Percentiles rank a stretch among this genome's conserved stretches.
phyloP scores from a whole-genome alignment of 2,113 vertebrate genomes.

The Pitta sordida region DNA sequence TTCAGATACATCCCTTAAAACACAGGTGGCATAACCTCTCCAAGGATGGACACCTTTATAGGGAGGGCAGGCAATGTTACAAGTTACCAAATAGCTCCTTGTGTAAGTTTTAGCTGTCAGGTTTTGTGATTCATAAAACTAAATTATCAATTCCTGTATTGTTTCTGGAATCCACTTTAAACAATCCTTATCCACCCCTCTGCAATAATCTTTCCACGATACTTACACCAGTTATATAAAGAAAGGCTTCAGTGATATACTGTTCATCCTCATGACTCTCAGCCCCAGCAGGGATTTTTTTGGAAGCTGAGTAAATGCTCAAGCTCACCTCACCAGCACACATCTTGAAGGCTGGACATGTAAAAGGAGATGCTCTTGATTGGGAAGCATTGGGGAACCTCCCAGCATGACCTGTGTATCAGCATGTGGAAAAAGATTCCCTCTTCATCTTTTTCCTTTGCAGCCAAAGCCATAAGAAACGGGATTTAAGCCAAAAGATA shows the following conservation, averaged over 20 bases:
- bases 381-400: not conserved
- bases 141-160: not conserved
- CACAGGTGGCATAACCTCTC: not conserved
- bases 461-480: not conserved
- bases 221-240: not conserved
- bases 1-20: not conserved
- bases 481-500: not conserved
- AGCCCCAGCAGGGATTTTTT: not conserved
- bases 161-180: not conserved
- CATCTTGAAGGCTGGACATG: not conserved
- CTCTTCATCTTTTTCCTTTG: not conserved
- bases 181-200: not conserved
- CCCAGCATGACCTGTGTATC: rapidly evolving
- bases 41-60: not conserved
- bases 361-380: not conserved
- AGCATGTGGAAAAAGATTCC: not conserved
- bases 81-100: not conserved
- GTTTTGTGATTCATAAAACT: not conserved
- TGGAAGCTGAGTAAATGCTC: not conserved
- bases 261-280: not conserved
- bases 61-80: not conserved
- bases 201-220: not conserved
- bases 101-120: not conserved
- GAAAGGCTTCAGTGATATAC: not conserved
- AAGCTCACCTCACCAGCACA: not conserved